These are phyloP conservation scores for Bombylius discolor DNA, from an alignment of 2,888 invertebrate genomes.

Conservation along the genomic window DNA sequence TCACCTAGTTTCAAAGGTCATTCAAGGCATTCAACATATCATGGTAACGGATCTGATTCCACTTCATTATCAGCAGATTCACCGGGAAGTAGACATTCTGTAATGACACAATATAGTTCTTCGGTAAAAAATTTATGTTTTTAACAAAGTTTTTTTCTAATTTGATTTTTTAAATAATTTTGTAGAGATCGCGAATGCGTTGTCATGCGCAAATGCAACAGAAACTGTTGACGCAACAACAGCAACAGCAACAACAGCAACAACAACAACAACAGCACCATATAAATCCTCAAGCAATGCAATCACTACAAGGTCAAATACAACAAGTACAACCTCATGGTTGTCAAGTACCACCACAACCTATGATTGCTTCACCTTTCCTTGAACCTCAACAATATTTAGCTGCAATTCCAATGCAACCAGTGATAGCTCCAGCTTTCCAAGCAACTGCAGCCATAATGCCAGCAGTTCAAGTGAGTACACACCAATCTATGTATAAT, in stretches of 20 bases:
- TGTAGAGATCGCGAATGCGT: constrained; percentile 27
- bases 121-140: constrained; percentile 26
- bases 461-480: constrained; percentile 23
- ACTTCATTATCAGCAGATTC: constrained; percentile 58
- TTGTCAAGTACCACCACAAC: constrained; percentile 4
- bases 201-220: constrained; percentile 21
- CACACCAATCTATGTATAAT: neutral
- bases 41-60: constrained; percentile 38
- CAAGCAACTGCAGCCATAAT: constrained; percentile 35
- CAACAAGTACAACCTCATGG: constrained; percentile 12
- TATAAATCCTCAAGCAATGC: constrained; percentile 13
- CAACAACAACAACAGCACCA: constrained; percentile 18
- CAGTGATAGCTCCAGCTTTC: constrained; percentile 40
- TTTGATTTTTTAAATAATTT: neutral
- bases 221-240: constrained; percentile 19
- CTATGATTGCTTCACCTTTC: constrained; percentile 27
- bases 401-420: constrained; percentile 45
- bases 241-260: constrained; percentile 20
- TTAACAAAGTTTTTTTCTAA: too few species aligned
- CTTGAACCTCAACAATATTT: constrained; percentile 42
- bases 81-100: constrained; percentile 45
- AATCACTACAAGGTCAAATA: constrained; percentile 19
- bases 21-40: constrained; percentile 24
- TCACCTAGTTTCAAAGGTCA: constrained; percentile 32
- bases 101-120: constrained; percentile 36